These are phyloP conservation scores for Noturus placidus DNA, from an alignment of 2,113 vertebrate species.

Conservation along the genomic window DNA sequence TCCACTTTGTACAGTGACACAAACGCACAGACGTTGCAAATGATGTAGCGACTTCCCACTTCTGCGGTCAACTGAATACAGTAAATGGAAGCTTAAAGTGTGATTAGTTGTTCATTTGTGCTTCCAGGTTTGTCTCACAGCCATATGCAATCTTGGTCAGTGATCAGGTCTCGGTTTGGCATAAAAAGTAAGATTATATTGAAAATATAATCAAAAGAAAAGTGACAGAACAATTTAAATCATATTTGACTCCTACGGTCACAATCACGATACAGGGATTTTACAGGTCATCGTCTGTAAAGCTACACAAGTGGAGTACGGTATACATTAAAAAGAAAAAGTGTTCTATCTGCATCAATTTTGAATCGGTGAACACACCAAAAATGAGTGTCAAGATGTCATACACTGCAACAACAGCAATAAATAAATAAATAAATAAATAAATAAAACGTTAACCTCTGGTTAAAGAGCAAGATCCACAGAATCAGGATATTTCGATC, in stretches of 20 bases:
- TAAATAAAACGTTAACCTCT: neutral
- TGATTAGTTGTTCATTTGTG: neutral
- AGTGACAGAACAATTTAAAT: neutral
- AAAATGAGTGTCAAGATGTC: neutral
- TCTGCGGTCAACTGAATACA: too few relatives aligned
- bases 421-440: too few relatives aligned
- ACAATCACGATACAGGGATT: neutral
- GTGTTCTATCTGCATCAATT: too few relatives aligned
- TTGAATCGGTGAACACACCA: neutral
- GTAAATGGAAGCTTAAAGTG: neutral
- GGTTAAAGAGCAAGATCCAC: neutral
- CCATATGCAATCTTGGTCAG: neutral
- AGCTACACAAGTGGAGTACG: neutral
- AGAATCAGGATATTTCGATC: neutral
- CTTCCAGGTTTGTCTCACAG: neutral
- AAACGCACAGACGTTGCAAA: neutral
- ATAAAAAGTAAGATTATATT: neutral
- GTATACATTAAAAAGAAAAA: neutral
- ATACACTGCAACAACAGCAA: neutral
- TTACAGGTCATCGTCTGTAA: neutral
- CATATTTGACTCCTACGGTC: neutral
- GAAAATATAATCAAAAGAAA: neutral
- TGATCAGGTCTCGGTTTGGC: neutral
- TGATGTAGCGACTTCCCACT: neutral
- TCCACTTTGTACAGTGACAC: neutral